Evolutionary conservation across 2,113 vertebrate species (phyloP), one percentile per base, ranked within the genome.

Genomic region (Leiothrix lutea): DNA sequence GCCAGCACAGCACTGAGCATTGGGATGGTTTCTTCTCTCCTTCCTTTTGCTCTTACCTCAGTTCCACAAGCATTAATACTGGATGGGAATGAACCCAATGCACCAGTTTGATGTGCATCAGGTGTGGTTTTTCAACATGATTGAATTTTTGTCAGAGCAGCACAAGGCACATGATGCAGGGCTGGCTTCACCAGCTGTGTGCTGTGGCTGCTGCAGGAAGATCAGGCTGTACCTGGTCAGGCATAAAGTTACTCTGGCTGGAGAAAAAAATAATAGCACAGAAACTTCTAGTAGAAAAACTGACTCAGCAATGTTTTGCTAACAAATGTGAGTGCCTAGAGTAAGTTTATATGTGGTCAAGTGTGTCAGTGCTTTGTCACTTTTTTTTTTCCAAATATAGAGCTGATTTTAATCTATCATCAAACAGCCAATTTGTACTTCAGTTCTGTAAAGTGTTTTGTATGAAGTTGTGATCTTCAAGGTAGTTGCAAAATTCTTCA

Each of bases 321-420:
- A 62, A 53, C 22, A 40, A 65, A 61, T 2, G 0, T 13, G 35
- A 71, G 26, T 7, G 20, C 2, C 0, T 15, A 24, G 38, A 38
- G 16, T 48, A 33, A 57, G 23, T 62, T 86, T 47, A 33, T 8
- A 5, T 4, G 11, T 29, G 23, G 33, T 62, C 16, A 19, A 31
- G 11, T 64, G 57, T 5, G 58, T 47, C 38, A 20, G 36, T 62
- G 64, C 26, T 70, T 80, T 80, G 69, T 50, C 23, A 14, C 0
- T 0, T 58, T 4, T 25, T 57, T 33, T 56, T 72, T 57, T 73
- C 8, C 65, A 44, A 60, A 62, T n/a, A n/a, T 2, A 58, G 20
- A 74, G 40, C 8, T 67, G 74, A 40, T 75, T 51, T 66, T 62
- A 33, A 51, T 15, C 42, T 26, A 8, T 17, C 22, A 47, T 35